Base-by-base conservation (phyloP, 2,113 vertebrate species). In the Saguinus midas region DNA sequence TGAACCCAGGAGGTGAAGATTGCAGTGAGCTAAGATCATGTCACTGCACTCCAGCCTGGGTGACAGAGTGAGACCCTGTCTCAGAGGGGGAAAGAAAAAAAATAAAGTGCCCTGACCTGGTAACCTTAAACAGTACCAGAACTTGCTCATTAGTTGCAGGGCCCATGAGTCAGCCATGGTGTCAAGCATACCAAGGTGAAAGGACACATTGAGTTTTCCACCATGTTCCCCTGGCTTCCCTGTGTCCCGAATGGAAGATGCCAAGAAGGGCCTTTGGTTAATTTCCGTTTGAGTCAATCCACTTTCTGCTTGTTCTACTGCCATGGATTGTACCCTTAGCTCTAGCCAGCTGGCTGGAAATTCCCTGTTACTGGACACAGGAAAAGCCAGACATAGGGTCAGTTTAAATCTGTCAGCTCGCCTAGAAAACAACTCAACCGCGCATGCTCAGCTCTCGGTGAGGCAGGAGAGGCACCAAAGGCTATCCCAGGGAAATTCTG, bases 341-440 rank as follows among this genome's bases (percentile, higher is more conserved):
- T 75, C 32, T 90, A 93, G 96, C 93, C 95, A 97, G 66, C 66
- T 96, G 97, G 83, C 92, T 94, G 70, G 35, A 87, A 96, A 95
- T 72, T 73, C 87, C 94, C 80, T 85, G 64, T 66, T 66, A 37
- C 79, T 32, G n/a, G 58, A 79, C 68, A 43, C 79, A 83, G 50
- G 57, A 29, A 83, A 78, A 55, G 61, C 72, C 88, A 78, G 58
- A 40, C 6, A 68, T 40, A 91, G 68, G 29, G 40, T 92, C 90
- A 72, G 43, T n/a, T 92, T 89, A 90, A 94, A 93, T 84, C 45
- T 84, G 55, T 94, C 76, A 17, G 2, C 0, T 48, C 6, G 0
- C 55, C 23, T 27, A 87, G 83, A 87, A 97, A 98, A 98, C 96
- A 98, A 96, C 94, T 50, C 64, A 70, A 81, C 29, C 82, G 97